Base-by-base conservation (phyloP, 2,888 invertebrate species). In the Dolichomitus sp. region DNA sequence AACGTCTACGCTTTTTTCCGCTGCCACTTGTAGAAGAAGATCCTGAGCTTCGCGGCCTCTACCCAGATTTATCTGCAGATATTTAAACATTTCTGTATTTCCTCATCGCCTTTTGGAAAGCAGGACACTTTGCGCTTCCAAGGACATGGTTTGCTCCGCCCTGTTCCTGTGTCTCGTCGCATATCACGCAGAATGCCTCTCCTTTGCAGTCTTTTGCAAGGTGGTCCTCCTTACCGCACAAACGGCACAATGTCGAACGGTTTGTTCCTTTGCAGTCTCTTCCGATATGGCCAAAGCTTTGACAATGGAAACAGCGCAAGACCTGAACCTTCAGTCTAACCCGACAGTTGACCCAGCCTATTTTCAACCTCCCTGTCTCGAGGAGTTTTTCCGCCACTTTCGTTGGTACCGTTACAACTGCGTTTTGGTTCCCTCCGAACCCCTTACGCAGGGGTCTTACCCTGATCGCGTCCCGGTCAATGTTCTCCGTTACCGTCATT, bases 21-120 rank as follows among this genome's bases (percentile, higher is more conserved):
- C 37, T 6, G 66, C 76, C 2, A 61, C 50, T 59, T 85, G 84
- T 19, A 57, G 9, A 1, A 77, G 48, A 2, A 86, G 74, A 5
- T 73, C 68, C 12, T 84, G 73, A 2, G 84, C 84, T 5, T 72
- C 76, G 30, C 74, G 77, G 42, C 85, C 73, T 33, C 80, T 61
- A 17, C 85, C 76, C 19, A 85, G 57, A 70, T 87, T 87, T 1
- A 63, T 65, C 59, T 87, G 87, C 14, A 86, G 80, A 37, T 45
- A 75, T 66, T 59, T 33, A 68, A 45, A n/a, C 66, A 81, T 65
- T 83, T 70, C 30, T 19, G 12, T 27, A 3, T 2, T 52, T 69
- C 40, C 23, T 69, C 40, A 69, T 52, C 14, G 77, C 73, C 54
- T 77, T 66, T 40, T 57, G 63, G 42, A 68, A 80, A 7, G 80